Base-by-base conservation (phyloP, 2,797 vertebrate genomes). In the Pelodytes ibericus region DNA sequence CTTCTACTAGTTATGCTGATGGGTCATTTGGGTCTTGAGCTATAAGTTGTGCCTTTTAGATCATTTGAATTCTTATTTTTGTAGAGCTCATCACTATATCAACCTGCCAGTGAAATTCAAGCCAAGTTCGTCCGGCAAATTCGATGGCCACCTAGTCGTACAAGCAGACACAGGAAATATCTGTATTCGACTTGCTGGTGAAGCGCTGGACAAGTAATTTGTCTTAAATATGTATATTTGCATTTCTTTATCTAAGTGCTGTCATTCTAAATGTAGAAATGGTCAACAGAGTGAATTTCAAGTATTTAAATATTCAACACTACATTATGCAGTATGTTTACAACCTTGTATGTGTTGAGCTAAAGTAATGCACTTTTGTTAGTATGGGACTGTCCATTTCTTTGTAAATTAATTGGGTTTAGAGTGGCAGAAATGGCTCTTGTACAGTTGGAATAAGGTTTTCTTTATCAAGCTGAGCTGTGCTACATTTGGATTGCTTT, bases 81-180 rank as follows among this genome's bases (percentile, higher is more conserved):
- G 2, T 85, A 99, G 97, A 84, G 91, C 94, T 4, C 94, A 93
- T 77, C 96, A 98, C 86, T 99, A 96, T 81, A 94, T 98, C 90
- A 96, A 96, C 74, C 92, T 99, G 27, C 96, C 97, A 0, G 94
- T 99, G 86, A 94, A 95, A 82, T 99, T 98, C 92, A 95, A 88
- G 83, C 96, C 97, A 22, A 86, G 77, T 15, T 39, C 85, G 5
- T 81, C 83, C 47, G 97, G 97, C 84, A 82, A 64, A 69, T 95
- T 94, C 84, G 88, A 92, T 72, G 89, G 90, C 74, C 68, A 90
- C 66, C 93, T 99, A 9, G 61, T 94, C 60, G 88, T 96, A 81
- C 90, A 95, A 80, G 92, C 92, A 8, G 87, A 90, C 71, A 91
- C 88, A 80, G 87, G 81, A 85, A 91, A 88, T 82, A 85, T 98